Conservation (phyloP, 2,888 invertebrate genomes). For the Xanthorhoe spadicearia region DNA sequence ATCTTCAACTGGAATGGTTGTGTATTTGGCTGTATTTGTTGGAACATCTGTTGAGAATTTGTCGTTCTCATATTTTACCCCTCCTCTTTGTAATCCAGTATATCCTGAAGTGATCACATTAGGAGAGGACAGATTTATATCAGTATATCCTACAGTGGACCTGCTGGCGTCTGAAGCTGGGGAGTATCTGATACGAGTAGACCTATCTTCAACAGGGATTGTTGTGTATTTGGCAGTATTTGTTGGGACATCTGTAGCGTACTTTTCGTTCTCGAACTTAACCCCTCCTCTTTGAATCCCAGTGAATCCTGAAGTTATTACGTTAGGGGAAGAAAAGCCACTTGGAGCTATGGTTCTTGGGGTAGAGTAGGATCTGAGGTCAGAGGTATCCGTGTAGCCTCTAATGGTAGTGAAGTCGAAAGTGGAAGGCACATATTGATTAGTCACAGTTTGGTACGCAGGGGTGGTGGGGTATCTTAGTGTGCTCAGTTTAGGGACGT, state of each 20-base stretch:
- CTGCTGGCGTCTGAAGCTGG: not conserved
- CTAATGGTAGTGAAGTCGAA: slow-evolving; percentile 25
- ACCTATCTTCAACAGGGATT: not conserved
- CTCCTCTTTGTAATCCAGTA: slow-evolving; percentile 45
- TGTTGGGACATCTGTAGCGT: slow-evolving; percentile 26
- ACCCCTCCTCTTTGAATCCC: slow-evolving; percentile 45
- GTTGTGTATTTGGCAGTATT: slow-evolving; percentile 29
- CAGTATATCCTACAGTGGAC: not conserved
- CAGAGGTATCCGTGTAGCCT: slow-evolving; percentile 37
- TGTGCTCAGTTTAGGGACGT: slow-evolving; percentile 36
- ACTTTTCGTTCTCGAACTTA: slow-evolving; percentile 36
- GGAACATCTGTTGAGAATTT: slow-evolving; percentile 30
- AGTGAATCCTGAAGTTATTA: slow-evolving; percentile 44
- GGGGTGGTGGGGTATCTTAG: slow-evolving; percentile 41
- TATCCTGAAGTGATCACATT: slow-evolving; percentile 44
- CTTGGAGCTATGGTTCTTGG: slow-evolving; percentile 38
- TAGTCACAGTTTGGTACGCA: slow-evolving; percentile 38
- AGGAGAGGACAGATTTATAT: slow-evolving; percentile 32
- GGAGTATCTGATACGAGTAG: not conserved
- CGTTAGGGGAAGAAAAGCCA: slow-evolving; percentile 42
- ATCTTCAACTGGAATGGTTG: slow-evolving; percentile 33
- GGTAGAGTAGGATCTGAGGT: slow-evolving; percentile 37
- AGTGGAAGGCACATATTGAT: slow-evolving; percentile 39
- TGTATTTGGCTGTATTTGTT: slow-evolving; percentile 31
- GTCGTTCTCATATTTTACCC: slow-evolving; percentile 35